Base-by-base conservation (phyloP, 1,140 invertebrate genomes). In the Metaphire vulgaris region DNA sequence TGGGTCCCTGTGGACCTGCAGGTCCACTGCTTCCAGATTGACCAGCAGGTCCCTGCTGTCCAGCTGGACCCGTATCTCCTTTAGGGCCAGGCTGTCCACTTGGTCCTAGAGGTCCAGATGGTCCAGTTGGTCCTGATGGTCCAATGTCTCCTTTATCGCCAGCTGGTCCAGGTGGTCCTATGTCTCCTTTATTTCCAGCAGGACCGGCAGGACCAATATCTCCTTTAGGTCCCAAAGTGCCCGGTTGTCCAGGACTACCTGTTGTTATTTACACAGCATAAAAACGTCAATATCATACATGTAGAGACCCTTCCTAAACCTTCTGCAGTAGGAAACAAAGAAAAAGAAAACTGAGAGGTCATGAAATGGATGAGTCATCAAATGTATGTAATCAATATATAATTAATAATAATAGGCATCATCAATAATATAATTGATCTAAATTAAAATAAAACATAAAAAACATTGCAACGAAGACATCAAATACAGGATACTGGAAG, bases 21-120 rank as follows among this genome's bases (percentile, higher is more conserved):
- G 32, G 72, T 21, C 72, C 72, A 56, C 28, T 28, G 14, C 34
- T 31, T 34, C 72, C 72, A 6, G 33, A 93, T 65, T 93, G 92
- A 78, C 91, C 91, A 90, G 91, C 91, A 21, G 92, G 86, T 33
- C 93, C 93, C 77, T 92, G 92, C 28, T 56, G 41, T 56, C 41
- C 41, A 56, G 41, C 41, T 56, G 30, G 30, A 15, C 74, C 74
- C 16, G n/a, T 26, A 26, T 12, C 12, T 30, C 74, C 74, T 15
- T 1, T 15, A 14, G 65, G 31, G 15, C 74, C 74, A 1, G 65
- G 2, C 6, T 32, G 72, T 26, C 72, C 72, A 15, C 28, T 33
- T 73, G 32, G 26, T 74, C 94, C 94, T 83, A 95, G 94, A 81
- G 95, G 93, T 67, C 86, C 86, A 73, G 83, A 83, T 1, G 78